Evolutionary conservation across 2,113 vertebrate genomes (phyloP).

Genomic region (Callocephalon fimbriatum): DNA sequence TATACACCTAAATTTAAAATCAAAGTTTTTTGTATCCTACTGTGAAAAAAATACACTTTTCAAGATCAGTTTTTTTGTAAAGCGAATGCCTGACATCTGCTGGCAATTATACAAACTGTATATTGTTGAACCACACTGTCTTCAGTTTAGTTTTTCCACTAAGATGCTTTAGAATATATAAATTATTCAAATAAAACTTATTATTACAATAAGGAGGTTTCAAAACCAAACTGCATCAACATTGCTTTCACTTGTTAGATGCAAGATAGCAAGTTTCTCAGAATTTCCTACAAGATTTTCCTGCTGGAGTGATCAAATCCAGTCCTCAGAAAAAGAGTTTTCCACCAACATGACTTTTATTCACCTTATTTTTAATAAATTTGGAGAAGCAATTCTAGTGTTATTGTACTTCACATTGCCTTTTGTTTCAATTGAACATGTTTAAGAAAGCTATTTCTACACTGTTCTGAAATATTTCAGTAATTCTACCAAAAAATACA

Average conservation of each 20-base stretch:
- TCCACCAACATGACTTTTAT: background rate
- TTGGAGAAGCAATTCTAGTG: background rate
- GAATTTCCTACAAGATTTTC: background rate
- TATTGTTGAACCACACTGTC: background rate
- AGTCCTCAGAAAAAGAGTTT: background rate
- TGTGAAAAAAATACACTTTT: background rate
- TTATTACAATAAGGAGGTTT: background rate
- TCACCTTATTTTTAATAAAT: background rate
- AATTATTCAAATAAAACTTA: background rate
- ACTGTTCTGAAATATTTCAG: background rate
- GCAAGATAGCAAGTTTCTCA: fast-evolving
- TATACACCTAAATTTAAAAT: background rate
- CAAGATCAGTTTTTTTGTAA: background rate
- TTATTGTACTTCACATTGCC: background rate
- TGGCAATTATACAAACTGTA: slow-evolving; percentile 34
- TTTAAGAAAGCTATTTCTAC: background rate
- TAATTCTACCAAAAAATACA: background rate
- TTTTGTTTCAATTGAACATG: background rate
- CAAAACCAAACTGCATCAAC: background rate
- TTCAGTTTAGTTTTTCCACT: background rate
- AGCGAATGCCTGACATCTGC: slow-evolving; percentile 74
- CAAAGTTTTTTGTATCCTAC: background rate
- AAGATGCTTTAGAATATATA: background rate
- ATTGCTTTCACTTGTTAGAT: background rate
- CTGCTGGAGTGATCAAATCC: background rate